Conservation (phyloP, 2,888 invertebrate genomes). For the Arrhopalites spinosus region DNA sequence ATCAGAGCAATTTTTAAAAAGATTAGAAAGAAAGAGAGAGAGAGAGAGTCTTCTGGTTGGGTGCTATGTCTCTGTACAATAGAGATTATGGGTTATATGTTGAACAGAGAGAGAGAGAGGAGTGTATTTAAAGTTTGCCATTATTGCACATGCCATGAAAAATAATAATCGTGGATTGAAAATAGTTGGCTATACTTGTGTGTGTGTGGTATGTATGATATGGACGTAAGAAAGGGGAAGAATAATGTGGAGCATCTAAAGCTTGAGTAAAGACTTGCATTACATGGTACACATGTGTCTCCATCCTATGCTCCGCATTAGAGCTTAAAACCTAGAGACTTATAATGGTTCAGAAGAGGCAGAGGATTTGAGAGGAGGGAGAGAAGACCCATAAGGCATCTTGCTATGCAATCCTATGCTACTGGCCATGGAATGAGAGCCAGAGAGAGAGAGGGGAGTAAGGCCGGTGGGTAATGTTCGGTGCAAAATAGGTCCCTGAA, state of each 20-base stretch:
- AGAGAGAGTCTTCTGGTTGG: background rate
- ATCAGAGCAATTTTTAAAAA: too few species aligned
- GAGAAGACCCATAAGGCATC: slow-evolving; percentile 34
- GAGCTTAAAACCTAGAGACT: too few species aligned
- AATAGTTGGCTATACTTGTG: too few species aligned
- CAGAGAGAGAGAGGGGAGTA: slow-evolving; percentile 6
- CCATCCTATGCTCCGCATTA: background rate
- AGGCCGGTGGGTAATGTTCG: slow-evolving; percentile 47
- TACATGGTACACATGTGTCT: background rate
- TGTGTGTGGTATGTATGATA: too few species aligned
- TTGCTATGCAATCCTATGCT: background rate
- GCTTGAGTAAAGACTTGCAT: slow-evolving; percentile 15
- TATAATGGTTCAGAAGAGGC: background rate
- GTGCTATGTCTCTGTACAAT: background rate
- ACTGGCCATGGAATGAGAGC: background rate
- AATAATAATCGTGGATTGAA: too few species aligned
- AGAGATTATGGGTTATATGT: background rate
- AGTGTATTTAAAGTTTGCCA: too few species aligned
- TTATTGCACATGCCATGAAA: too few species aligned
- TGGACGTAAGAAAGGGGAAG: background rate
- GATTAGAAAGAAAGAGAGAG: background rate
- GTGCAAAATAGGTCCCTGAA: slow-evolving; percentile 62
- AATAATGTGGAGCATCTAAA: background rate
- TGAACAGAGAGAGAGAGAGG: too few species aligned
- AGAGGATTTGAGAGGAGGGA: slow-evolving; percentile 21